Evolutionary conservation across 2,113 vertebrate species (phyloP).

Genomic region (Columbina picui): DNA sequence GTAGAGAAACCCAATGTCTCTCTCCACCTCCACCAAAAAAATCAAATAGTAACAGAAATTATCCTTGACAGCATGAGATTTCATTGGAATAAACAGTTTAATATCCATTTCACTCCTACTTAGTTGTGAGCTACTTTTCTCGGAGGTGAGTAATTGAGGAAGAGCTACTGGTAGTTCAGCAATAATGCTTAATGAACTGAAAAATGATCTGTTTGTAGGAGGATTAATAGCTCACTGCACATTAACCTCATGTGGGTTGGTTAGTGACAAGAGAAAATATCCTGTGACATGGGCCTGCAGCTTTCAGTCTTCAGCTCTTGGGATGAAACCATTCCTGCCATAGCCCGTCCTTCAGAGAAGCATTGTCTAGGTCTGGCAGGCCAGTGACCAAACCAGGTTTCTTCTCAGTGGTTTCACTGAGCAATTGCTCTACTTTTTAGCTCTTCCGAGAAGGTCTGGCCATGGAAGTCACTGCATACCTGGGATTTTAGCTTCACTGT

Average conservation of each 20-base stretch:
- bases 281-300: neutral
- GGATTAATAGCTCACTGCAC: neutral
- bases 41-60: neutral
- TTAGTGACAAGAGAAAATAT: neutral
- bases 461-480: neutral
- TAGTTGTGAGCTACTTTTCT: neutral
- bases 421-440: neutral
- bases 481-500: neutral
- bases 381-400: neutral
- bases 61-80: neutral
- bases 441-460: neutral
- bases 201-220: neutral
- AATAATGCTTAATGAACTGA: slow-evolving; percentile 31
- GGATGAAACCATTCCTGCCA: neutral
- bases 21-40: neutral
- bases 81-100: neutral
- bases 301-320: neutral
- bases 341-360: neutral
- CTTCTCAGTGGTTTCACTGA: neutral
- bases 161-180: neutral
- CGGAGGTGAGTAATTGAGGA: neutral
- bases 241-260: neutral
- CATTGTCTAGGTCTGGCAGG: neutral
- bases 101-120: neutral
- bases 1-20: neutral